A percentile compares a stretch with the other conserved stretches of the same genome.
Evolutionary conservation across 2,113 vertebrate species (phyloP).

Genomic region (Tragelaphus strepsiceros): DNA sequence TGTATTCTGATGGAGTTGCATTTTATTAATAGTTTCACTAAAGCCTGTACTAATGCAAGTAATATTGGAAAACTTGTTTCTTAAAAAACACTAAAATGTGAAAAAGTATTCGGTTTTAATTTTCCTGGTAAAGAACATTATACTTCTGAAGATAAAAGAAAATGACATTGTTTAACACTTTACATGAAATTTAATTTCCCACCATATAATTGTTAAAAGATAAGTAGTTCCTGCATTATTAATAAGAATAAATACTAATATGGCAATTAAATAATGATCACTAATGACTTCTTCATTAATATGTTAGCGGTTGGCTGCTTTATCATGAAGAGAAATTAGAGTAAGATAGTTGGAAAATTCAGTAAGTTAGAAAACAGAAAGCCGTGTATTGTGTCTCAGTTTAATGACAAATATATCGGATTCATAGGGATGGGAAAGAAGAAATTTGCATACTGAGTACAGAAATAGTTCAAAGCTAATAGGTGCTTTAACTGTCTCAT

Average conservation of each 20-base stretch:
- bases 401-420: slow-evolving; percentile 80
- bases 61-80: background rate
- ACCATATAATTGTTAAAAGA: slow-evolving; percentile 73
- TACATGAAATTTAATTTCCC: slow-evolving; percentile 51
- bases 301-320: slow-evolving; percentile 79
- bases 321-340: slow-evolving; percentile 80
- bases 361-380: slow-evolving; percentile 79
- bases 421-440: slow-evolving; percentile 63
- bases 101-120: slow-evolving; percentile 16
- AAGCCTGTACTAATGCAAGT: background rate
- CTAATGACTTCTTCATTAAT: slow-evolving; percentile 84
- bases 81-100: background rate
- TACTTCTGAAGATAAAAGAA: background rate
- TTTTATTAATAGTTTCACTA: background rate
- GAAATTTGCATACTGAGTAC: background rate
- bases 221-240: slow-evolving; percentile 80
- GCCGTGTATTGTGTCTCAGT: slow-evolving; percentile 68
- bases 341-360: slow-evolving; percentile 73
- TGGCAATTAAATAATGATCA: slow-evolving; percentile 81
- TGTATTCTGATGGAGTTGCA: background rate
- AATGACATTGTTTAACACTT: slow-evolving; percentile 23
- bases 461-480: slow-evolving; percentile 57
- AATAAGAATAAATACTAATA: slow-evolving; percentile 81
- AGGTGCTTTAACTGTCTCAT: background rate
- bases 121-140: background rate